Evolutionary conservation across 1,140 invertebrate species (phyloP), one percentile per base, ranked within the genome.

Genomic region (Delia radicum): DNA sequence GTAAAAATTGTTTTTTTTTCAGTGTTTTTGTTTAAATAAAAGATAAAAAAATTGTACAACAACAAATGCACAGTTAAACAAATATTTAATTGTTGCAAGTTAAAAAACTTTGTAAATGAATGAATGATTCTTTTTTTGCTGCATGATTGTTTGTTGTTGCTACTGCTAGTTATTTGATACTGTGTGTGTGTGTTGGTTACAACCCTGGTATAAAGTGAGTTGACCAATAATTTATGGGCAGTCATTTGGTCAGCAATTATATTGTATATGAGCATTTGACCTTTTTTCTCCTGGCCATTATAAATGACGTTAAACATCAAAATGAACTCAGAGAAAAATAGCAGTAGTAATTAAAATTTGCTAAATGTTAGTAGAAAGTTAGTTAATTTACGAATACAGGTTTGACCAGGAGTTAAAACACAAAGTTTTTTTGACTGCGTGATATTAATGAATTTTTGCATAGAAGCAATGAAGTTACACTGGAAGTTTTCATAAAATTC

Each of bases 21-120:
- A n/a, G n/a, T n/a, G n/a, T n/a, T n/a, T n/a, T n/a, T n/a, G n/a
- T 48, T 73, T 48, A 73, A 73, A 73, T 73, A 73, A 73, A 26
- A 73, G 46, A 73, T 73, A 73, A 73, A 73, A 55, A 73, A 73
- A 28, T 12, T 12, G 37, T 18, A 37, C 8, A 48, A 33, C 29
- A 67, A 69, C 71, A 46, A 73, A 48, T 73, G 71, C 37, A 33
- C 71, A 84, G 82, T 84, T 84, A 81, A 84, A 80, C 82, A 84
- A 84, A 84, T 84, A 84, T 84, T 84, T 84, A 84, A 84, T 84
- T 84, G 82, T 81, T 84, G 82, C 82, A 84, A 80, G 82, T 84
- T 82, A 21, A n/a, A 21, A 78, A 77, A 62, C 18, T 24, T 21
- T 62, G 18, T 62, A 10, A 4, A 27, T 21, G 18, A 24, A 55